Percentiles rank a stretch among this genome's conserved stretches.
Evolutionary conservation across 2,888 invertebrate genomes (phyloP).

Genomic region (Dasysyrphus tricinctus): DNA sequence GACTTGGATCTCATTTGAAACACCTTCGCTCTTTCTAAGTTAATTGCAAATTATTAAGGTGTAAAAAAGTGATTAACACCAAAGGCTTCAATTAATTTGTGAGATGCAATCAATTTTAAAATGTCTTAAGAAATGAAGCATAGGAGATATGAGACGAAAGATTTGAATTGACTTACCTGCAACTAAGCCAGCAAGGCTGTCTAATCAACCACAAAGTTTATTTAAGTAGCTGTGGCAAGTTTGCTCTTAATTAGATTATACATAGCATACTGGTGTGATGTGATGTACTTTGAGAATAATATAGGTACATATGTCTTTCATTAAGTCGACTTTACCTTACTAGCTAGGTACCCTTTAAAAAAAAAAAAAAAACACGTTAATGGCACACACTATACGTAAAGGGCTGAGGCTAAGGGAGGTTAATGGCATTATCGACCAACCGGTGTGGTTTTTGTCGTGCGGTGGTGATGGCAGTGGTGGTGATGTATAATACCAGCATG

Average conservation of each 20-base stretch:
- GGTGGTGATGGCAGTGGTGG: slow-evolving; percentile 1
- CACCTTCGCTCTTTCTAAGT: neutral
- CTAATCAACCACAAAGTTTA: slow-evolving; percentile 56
- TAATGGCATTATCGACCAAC: slow-evolving; percentile 44
- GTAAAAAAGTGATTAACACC: slow-evolving; percentile 59
- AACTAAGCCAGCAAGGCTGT: slow-evolving; percentile 14
- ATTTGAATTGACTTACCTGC: neutral
- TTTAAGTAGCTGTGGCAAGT: slow-evolving; percentile 50
- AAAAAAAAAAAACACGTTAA: slow-evolving; percentile 26
- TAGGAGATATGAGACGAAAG: slow-evolving; percentile 7
- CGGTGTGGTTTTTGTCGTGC: slow-evolving; percentile 14
- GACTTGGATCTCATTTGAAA: neutral
- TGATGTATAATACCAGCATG: slow-evolving; percentile 30
- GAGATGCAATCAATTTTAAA: slow-evolving; percentile 56
- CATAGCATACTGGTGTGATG: slow-evolving; percentile 36
- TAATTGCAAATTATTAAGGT: slow-evolving; percentile 29
- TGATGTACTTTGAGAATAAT: slow-evolving; percentile 19
- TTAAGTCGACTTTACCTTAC: slow-evolving; percentile 15
- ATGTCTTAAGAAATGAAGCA: slow-evolving; percentile 26
- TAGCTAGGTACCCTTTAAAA: slow-evolving; percentile 17
- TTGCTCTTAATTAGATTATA: slow-evolving; percentile 68
- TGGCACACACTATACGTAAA: neutral
- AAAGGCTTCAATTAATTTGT: slow-evolving; percentile 49
- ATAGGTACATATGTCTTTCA: neutral
- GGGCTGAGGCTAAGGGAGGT: slow-evolving; percentile 28